Base-by-base conservation (phyloP, 2,113 vertebrate genomes). In the Dromaius novaehollandiae region DNA sequence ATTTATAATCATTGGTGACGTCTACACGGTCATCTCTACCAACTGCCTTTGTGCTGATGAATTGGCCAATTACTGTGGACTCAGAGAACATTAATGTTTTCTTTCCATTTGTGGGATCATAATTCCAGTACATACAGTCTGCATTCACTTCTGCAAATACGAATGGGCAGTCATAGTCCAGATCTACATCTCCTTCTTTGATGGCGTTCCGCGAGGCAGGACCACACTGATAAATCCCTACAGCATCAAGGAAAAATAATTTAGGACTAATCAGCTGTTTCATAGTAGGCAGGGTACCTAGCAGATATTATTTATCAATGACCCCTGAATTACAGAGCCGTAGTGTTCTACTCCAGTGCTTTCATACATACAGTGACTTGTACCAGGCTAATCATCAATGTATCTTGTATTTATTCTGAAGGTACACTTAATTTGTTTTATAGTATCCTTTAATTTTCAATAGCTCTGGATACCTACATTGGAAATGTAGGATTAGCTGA, bases 221-320 rank as follows among this genome's bases (percentile, higher is more conserved):
- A 19, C 98, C 98, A 7, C 98, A 98, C 96, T 98, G 98, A 92
- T 97, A 98, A 71, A 98, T 98, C 50, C 98, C 98, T 99, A 40
- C 3, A 7, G 56, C 40, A 88, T 30, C 36, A 40, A 69, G 60
- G 50, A 85, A 76, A 65, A 68, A n/a, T 19, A 78, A 44, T 38
- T 64, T 30, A 73, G 46, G 36, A 48, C 71, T 24, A 17, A 38
- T 24, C 14, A 78, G 25, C 7, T 24, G 32, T 88, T 86, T 80
- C 28, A 48, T 9, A 50, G 28, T 34, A 71, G 63, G 9, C n/a
- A 77, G 19, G 48, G 73, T 74, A n/a, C 63, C 28, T 58, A 50
- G 74, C 53, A 77, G 34, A 32, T 40, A 55, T 8, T 14, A 13
- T 85, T 87, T 75, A 14, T 88, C 78, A 74, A 10, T 46, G 71